A percentile compares a stretch with the other conserved stretches of the same genome.
phyloP scores from a whole-genome alignment of 2,797 vertebrate genomes.

The Pantherophis alleghaniensis region DNA sequence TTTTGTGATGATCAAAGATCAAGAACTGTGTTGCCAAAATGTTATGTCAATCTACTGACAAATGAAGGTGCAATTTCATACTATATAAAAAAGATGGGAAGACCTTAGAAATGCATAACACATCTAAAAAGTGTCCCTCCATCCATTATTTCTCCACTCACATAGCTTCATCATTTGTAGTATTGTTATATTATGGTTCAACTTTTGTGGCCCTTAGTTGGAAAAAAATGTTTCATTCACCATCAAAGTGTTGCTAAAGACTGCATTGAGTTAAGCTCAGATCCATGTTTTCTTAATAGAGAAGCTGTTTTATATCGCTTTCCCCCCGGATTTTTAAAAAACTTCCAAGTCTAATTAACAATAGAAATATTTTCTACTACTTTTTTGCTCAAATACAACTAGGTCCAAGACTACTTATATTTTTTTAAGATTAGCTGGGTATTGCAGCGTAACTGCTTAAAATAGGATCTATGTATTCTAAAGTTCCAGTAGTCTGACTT shows the following conservation, averaged over 20 bases:
- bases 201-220: not conserved
- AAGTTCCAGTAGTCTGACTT: constrained; percentile 26
- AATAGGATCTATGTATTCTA: constrained; percentile 22
- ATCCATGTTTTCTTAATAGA: not conserved
- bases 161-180: not conserved
- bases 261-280: not conserved
- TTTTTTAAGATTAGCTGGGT: not conserved
- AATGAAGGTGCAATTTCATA: not conserved
- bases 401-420: not conserved
- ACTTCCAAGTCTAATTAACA: not conserved
- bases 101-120: not conserved
- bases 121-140: not conserved
- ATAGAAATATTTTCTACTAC: not conserved
- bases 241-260: not conserved
- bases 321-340: not conserved
- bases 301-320: not conserved
- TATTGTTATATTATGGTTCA: not conserved
- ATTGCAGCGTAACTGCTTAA: constrained; percentile 17
- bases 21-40: not conserved
- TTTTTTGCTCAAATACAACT: not conserved
- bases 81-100: not conserved
- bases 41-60: not conserved
- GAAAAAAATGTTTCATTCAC: not conserved
- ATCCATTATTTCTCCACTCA: not conserved
- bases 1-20: not conserved